phyloP scores from a whole-genome alignment of 2,113 vertebrate genomes.

The Callospermophilus lateralis region DNA sequence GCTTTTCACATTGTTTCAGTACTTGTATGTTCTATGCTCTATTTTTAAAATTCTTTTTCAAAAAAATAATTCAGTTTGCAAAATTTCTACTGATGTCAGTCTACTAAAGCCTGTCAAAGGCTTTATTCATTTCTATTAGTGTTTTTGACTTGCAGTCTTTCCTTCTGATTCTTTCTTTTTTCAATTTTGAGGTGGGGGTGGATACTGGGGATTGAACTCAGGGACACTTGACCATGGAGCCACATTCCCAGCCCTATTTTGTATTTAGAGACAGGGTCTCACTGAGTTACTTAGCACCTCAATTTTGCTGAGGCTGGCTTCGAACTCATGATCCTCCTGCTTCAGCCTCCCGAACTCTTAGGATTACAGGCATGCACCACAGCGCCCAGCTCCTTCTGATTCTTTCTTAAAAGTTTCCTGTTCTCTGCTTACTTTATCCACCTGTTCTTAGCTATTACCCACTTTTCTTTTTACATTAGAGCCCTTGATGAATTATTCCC shows the following conservation, averaged over 20 bases:
- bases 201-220: too few species aligned
- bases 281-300: too few species aligned
- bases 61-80: background rate
- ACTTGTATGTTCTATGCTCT: background rate
- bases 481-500: background rate
- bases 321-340: too few species aligned
- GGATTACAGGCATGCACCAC: too few species aligned
- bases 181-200: too few species aligned
- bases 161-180: background rate
- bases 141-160: conserved; percentile 24
- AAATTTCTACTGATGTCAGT: background rate
- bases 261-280: too few species aligned
- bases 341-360: too few species aligned
- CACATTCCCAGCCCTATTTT: too few species aligned
- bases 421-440: background rate
- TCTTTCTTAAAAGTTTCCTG: background rate
- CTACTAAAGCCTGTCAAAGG: too few species aligned
- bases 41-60: background rate
- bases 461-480: background rate
- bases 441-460: background rate
- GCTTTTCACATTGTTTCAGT: background rate
- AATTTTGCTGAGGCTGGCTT: too few species aligned
- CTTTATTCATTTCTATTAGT: background rate
- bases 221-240: too few species aligned
- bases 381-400: background rate